Conservation (phyloP, 2,888 invertebrate genomes). For the Brachylomia viminalis region DNA sequence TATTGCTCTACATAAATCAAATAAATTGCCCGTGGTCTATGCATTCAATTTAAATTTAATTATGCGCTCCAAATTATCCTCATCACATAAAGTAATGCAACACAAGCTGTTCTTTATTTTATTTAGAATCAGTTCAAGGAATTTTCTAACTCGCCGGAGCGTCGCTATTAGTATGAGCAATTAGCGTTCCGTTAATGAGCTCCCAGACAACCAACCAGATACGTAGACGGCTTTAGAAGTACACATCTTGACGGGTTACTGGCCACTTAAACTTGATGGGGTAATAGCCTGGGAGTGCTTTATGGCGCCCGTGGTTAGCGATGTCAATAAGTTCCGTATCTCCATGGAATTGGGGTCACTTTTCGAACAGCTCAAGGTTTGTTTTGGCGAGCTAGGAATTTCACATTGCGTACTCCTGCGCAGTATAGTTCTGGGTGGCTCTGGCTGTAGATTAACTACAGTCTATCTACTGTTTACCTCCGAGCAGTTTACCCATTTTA, state of each 20-base stretch:
- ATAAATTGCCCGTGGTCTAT: constrained; percentile 28
- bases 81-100: constrained; percentile 63
- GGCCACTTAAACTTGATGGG: constrained; percentile 77
- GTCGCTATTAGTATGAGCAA: constrained; percentile 87
- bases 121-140: constrained; percentile 86
- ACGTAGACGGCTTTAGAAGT: constrained; percentile 63
- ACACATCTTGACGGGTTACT: constrained; percentile 64
- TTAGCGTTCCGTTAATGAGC: constrained; percentile 88
- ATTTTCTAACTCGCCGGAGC: constrained; percentile 83
- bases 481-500: constrained; percentile 8
- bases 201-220: constrained; percentile 81
- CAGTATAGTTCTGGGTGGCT: constrained; percentile 27
- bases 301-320: constrained; percentile 70
- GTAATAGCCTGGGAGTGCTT: constrained; percentile 77
- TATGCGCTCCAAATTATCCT: constrained; percentile 55
- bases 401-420: constrained; percentile 46
- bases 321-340: constrained; percentile 78
- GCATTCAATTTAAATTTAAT: constrained; percentile 48
- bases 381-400: constrained; percentile 53
- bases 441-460: constrained; percentile 3
- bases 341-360: constrained; percentile 77
- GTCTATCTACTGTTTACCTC: constrained; percentile 25
- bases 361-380: constrained; percentile 67
- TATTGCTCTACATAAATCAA: constrained; percentile 19
- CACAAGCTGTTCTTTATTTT: constrained; percentile 78